phyloP scores from a whole-genome alignment of 2,797 vertebrate species.

The Diplodus sargus region DNA sequence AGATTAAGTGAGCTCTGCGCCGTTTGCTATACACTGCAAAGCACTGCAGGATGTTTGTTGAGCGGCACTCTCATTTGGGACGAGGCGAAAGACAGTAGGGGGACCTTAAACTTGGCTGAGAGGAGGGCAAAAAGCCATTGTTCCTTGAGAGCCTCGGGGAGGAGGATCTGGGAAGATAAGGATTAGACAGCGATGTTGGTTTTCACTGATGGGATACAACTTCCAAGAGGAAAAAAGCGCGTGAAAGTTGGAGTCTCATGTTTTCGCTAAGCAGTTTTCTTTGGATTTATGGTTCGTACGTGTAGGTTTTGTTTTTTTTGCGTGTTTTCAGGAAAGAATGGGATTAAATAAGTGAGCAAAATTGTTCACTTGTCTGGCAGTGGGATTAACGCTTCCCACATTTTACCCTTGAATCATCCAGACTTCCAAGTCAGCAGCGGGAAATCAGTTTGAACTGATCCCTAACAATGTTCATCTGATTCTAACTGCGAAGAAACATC shows the following conservation, averaged over 20 bases:
- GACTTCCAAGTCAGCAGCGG: constrained; percentile 11
- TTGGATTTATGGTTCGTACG: constrained; percentile 46
- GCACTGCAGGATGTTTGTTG: constrained; percentile 75
- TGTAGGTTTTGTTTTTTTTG: background rate
- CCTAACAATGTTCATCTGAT: constrained; percentile 11
- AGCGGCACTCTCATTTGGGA: constrained; percentile 70
- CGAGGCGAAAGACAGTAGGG: constrained; percentile 52
- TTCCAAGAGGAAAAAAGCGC: constrained; percentile 41
- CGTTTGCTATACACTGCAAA: constrained; percentile 78
- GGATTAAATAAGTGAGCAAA: constrained; percentile 59
- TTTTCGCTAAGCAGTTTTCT: constrained; percentile 49
- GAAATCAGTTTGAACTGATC: constrained; percentile 20
- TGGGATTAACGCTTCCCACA: constrained; percentile 51
- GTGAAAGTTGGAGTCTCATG: constrained; percentile 52
- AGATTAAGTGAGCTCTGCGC: constrained; percentile 81
- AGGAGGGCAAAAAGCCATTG: constrained; percentile 47
- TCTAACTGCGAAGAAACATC: constrained; percentile 31
- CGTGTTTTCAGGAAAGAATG: constrained; percentile 39
- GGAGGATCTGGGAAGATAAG: constrained; percentile 64
- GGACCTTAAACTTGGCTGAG: constrained; percentile 66
- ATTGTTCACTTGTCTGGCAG: constrained; percentile 43
- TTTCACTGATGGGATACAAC: constrained; percentile 54
- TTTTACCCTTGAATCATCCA: constrained; percentile 18
- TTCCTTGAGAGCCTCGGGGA: constrained; percentile 39
- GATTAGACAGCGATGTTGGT: constrained; percentile 60